Conservation (phyloP, 1,140 invertebrate genomes). For the Drosophila dunni region DNA sequence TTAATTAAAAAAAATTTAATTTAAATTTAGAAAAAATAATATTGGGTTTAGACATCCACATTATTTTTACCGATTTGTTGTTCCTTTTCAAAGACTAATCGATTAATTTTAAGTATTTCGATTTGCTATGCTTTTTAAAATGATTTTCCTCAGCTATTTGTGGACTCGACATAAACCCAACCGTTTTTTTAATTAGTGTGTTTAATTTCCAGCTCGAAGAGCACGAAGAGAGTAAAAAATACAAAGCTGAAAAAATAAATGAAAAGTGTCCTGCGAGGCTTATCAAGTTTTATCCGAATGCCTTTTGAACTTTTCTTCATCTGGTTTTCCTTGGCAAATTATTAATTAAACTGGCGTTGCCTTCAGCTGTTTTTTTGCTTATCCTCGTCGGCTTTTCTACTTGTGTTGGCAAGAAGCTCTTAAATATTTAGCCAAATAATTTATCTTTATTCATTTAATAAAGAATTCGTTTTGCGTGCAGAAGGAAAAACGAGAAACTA, state of each 20-base stretch:
- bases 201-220: conserved; percentile 26
- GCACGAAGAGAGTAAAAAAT: not conserved
- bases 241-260: not conserved
- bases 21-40: no score
- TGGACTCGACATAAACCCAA: not conserved
- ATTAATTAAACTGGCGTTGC: conserved; percentile 68
- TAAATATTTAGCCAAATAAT: conserved; percentile 66
- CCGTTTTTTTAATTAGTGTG: conserved; percentile 25
- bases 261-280: conserved; percentile 25
- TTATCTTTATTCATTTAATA: conserved; percentile 45
- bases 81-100: no score
- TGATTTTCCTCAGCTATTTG: not conserved
- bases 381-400: conserved; percentile 4
- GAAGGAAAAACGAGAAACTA: conserved; percentile 21
- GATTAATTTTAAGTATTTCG: no score
- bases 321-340: conserved; percentile 53
- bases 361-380: conserved; percentile 19
- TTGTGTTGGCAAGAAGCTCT: conserved; percentile 36
- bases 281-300: conserved; percentile 41
- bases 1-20: no score
- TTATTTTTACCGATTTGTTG: no score
- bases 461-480: conserved; percentile 43
- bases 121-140: no score
- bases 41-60: no score
- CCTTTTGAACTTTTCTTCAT: conserved; percentile 50